Base-by-base conservation (phyloP, 2,888 invertebrate genomes). In the Amphipyra tragopoginis region DNA sequence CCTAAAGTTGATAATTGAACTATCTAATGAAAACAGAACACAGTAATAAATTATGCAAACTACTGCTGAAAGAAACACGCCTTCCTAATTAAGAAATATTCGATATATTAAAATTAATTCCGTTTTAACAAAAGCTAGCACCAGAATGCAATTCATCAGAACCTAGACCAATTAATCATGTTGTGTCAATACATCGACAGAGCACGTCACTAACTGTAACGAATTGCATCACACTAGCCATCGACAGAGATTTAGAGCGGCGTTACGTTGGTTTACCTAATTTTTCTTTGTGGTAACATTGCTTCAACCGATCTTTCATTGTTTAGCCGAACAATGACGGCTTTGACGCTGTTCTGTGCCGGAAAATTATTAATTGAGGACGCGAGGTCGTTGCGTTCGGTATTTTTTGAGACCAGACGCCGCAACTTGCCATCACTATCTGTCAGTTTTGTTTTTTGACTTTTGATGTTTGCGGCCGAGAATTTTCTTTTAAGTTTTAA, bases 191-290 rank as follows among this genome's bases (percentile, higher is more conserved):
- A 49, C 51, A 78, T 84, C 81, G 78, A 83, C 75, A 78, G 34
- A 49, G 55, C 29, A 71, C 83, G 73, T 75, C 84, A 78, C 80
- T 82, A 79, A 51, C 65, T 74, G 64, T 61, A 73, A 68, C 74
- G 63, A 78, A 84, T 91, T 90, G 87, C 92, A 88, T 88, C 90
- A 90, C 79, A 78, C 67, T 68, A 76, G 68, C 66, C 78, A 82
- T 80, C 82, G 79, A 75, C 83, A 83, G 83, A 87, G 87, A 89
- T 90, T 90, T 87, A 82, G 88, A 79, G 82, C 81, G 81, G 77
- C 72, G 84, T 86, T 87, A 84, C 87, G 88, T 83, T 79, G 83
- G 85, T 88, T 91, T 88, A 87, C 89, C 88, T 84, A 91, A 90
- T 89, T 93, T 89, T 89, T 89, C 89, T 86, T 88, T 86, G 86